Evolutionary conservation across 2,888 invertebrate genomes (phyloP).

Genomic region (Lepidocyrtoides sp.): DNA sequence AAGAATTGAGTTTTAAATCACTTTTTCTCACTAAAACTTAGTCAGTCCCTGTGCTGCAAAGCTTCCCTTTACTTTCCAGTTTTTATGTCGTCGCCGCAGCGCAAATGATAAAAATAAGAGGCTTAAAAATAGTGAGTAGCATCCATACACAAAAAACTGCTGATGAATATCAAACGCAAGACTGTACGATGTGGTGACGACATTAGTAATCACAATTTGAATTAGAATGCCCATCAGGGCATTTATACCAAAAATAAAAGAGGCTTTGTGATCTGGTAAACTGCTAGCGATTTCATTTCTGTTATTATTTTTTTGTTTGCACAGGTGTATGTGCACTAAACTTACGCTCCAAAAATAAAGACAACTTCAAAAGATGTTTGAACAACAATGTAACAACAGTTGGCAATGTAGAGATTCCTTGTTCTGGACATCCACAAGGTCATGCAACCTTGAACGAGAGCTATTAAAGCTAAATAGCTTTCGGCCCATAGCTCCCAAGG

Average conservation of each 20-base stretch:
- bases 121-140: slow-evolving; percentile 90
- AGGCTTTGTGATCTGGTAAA: slow-evolving; percentile 94
- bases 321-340: slow-evolving; percentile 13
- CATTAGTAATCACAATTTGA: slow-evolving; percentile 92
- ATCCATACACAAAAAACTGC: slow-evolving; percentile 89
- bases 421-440: slow-evolving; percentile 89
- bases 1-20: not conserved
- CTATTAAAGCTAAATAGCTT: slow-evolving; percentile 87
- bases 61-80: slow-evolving; percentile 81
- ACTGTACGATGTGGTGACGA: slow-evolving; percentile 88
- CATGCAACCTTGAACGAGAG: slow-evolving; percentile 87
- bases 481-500: slow-evolving; percentile 88
- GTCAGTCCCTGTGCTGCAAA: no score
- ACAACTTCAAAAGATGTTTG: slow-evolving; percentile 93
- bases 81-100: slow-evolving; percentile 80
- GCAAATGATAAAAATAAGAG: slow-evolving; percentile 88
- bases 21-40: not conserved
- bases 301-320: slow-evolving; percentile 29
- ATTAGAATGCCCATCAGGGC: slow-evolving; percentile 93
- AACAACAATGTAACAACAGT: slow-evolving; percentile 92
- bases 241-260: slow-evolving; percentile 96
- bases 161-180: slow-evolving; percentile 85
- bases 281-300: slow-evolving; percentile 95
- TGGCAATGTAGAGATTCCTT: slow-evolving; percentile 90
- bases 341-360: slow-evolving; percentile 91